Base-by-base conservation (phyloP, 2,888 invertebrate genomes). In the Polyommatus icarus region DNA sequence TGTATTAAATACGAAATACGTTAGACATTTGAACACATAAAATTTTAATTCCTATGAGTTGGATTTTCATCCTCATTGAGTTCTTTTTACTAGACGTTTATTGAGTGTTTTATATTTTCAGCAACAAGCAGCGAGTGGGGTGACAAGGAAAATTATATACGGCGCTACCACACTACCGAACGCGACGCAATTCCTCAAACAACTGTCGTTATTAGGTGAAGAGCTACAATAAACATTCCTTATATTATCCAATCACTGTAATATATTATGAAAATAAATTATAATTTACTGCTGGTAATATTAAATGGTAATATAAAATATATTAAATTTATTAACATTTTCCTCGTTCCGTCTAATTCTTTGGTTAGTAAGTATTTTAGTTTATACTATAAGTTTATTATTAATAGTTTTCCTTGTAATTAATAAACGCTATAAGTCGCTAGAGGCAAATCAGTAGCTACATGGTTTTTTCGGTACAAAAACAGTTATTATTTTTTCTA, bases 81-180 rank as follows among this genome's bases (percentile, higher is more conserved):
- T 36, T 36, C 36, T 36, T 36, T 36, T 46, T 4, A 46, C 54
- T 36, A 7, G 32, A 24, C n/a, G 57, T 32, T 76, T 57, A 61
- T 79, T 76, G 78, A 7, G 1, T 76, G 78, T 71, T 71, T 50
- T 80, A 71, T 71, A 10, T 40, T 95, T 95, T 76, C 89, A 97
- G 96, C 97, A 97, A 95, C 94, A 92, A 88, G 92, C 91, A 7
- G 94, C 96, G 10, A 94, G 96, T 80, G 97, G 96, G 72, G 95
- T 95, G 78, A 91, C 95, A 15, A 97, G 97, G 88, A 96, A 97
- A 87, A 97, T 99, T 80, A 97, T 98, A 78, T 99, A 99, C 88
- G 99, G 99, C 61, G 97, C 98, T 79, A 98, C 99, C 46, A 98
- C 99, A 71, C 94, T 99, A 80, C 97, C 97, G 82, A 99, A 98